These are phyloP conservation scores for Chloroclysta siterata DNA, from an alignment of 2,888 invertebrate genomes.

Conservation along the genomic window DNA sequence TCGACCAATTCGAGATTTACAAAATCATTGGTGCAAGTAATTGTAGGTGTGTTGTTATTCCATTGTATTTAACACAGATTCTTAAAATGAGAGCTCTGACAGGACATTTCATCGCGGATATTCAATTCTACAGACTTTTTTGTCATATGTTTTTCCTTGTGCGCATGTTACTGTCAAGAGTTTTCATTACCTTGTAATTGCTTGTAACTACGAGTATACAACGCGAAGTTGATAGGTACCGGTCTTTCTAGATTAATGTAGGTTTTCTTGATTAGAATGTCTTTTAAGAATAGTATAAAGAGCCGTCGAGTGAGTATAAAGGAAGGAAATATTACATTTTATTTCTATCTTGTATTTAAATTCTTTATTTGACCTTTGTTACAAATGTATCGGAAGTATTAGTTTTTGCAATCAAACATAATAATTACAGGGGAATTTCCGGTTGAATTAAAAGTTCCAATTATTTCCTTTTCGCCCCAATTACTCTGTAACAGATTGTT, in stretches of 20 bases:
- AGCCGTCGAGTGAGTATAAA: not conserved
- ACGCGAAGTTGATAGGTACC: constrained; percentile 9
- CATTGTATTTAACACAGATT: constrained; percentile 23
- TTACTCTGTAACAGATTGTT: no score
- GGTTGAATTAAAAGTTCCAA: constrained; percentile 39
- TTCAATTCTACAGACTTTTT: constrained; percentile 8
- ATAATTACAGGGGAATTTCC: constrained; percentile 31
- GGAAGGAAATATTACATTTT: constrained; percentile 5
- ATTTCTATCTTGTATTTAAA: constrained; percentile 4
- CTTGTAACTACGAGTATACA: not conserved
- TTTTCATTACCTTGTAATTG: constrained; percentile 19
- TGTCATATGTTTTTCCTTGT: constrained; percentile 4
- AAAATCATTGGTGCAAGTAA: constrained; percentile 5
- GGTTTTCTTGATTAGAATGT: constrained; percentile 13
- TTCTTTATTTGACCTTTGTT: constrained; percentile 22
- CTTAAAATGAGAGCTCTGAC: constrained; percentile 24
- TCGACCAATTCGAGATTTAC: not conserved
- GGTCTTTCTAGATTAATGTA: constrained; percentile 19
- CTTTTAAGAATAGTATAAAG: constrained; percentile 1
- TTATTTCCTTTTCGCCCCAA: not conserved
- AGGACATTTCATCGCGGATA: constrained; percentile 21
- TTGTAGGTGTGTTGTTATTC: constrained; percentile 36
- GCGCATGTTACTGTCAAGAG: constrained; percentile 12
- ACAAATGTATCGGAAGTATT: constrained; percentile 38
- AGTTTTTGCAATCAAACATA: constrained; percentile 30